A percentile compares a stretch with the other conserved stretches of the same genome.
phyloP scores from a whole-genome alignment of 2,797 vertebrate species.

The Pseudomugil gertrudae region DNA sequence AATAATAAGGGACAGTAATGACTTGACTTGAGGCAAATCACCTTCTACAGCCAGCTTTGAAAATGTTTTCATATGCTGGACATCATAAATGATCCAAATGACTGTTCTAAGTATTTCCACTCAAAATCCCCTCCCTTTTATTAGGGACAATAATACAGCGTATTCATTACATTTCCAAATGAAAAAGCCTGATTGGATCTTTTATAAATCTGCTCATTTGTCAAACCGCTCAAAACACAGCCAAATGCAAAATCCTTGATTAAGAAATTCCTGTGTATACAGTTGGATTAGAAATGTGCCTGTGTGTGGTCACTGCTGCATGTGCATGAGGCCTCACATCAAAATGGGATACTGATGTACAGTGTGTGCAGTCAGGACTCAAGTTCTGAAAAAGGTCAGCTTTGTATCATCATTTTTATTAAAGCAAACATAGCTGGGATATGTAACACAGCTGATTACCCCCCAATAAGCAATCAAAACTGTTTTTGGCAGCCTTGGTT shows the following conservation, averaged over 20 bases:
- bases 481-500: constrained; percentile 68
- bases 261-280: constrained; percentile 51
- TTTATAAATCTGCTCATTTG: constrained; percentile 68
- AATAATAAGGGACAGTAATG: constrained; percentile 85
- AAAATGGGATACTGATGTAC: constrained; percentile 67
- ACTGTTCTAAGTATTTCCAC: constrained; percentile 66
- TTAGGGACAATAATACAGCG: constrained; percentile 51
- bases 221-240: constrained; percentile 49
- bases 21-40: constrained; percentile 79
- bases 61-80: constrained; percentile 83
- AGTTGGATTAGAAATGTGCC: constrained; percentile 52
- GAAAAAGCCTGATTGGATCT: constrained; percentile 63
- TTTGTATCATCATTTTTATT: constrained; percentile 76
- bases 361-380: constrained; percentile 50
- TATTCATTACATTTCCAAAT: constrained; percentile 64
- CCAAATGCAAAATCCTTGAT: constrained; percentile 57
- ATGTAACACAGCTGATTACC: constrained; percentile 75
- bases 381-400: constrained; percentile 62
- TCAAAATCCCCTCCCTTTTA: constrained; percentile 66
- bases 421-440: constrained; percentile 82
- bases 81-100: constrained; percentile 71
- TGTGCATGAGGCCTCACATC: constrained; percentile 41
- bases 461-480: constrained; percentile 70
- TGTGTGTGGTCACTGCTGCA: constrained; percentile 72
- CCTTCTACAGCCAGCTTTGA: constrained; percentile 67